Evolutionary conservation across 2,113 vertebrate species (phyloP).

Genomic region (Stigmatopora nigra): DNA sequence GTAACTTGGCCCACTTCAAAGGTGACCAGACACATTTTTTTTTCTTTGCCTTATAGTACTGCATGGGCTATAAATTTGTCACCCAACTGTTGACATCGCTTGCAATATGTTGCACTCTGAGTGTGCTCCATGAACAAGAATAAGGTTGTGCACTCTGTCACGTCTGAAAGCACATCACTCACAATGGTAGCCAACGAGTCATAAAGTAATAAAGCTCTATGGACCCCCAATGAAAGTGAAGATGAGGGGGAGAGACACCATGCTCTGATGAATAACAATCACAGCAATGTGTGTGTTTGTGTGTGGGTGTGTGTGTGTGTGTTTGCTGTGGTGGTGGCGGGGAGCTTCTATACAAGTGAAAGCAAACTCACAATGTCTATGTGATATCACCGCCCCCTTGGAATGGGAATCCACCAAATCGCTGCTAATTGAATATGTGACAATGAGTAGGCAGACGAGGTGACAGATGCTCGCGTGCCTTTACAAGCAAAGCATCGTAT

Average conservation of each 20-base stretch:
- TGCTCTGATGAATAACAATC: conserved; percentile 59
- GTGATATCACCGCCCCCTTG: conserved; percentile 31
- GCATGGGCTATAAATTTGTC: conserved; percentile 56
- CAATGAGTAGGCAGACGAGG: conserved; percentile 79
- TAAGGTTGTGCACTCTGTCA: conserved; percentile 35
- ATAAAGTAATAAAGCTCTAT: conserved; percentile 64
- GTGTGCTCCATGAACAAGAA: conserved; percentile 50
- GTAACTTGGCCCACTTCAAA: conserved; percentile 33
- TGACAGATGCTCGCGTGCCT: conserved; percentile 98
- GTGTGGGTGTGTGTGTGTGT: neutral
- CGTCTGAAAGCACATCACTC: conserved; percentile 16
- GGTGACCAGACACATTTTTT: conserved; percentile 43
- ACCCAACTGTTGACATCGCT: conserved; percentile 61
- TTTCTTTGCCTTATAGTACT: conserved; percentile 38
- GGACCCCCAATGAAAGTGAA: conserved; percentile 52
- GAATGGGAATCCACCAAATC: conserved; percentile 53
- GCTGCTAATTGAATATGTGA: conserved; percentile 89
- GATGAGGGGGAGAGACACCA: conserved; percentile 15
- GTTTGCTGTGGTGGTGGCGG: conserved; percentile 1
- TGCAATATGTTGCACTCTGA: conserved; percentile 56
- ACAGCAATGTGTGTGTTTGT: conserved; percentile 25
- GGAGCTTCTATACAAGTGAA: conserved; percentile 41
- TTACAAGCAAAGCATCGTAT: conserved; percentile 77
- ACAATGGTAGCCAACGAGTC: conserved; percentile 55
- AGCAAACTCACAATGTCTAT: conserved; percentile 33